phyloP scores from a whole-genome alignment of 2,113 vertebrate genomes.

The Onychorhynchus coronatus region DNA sequence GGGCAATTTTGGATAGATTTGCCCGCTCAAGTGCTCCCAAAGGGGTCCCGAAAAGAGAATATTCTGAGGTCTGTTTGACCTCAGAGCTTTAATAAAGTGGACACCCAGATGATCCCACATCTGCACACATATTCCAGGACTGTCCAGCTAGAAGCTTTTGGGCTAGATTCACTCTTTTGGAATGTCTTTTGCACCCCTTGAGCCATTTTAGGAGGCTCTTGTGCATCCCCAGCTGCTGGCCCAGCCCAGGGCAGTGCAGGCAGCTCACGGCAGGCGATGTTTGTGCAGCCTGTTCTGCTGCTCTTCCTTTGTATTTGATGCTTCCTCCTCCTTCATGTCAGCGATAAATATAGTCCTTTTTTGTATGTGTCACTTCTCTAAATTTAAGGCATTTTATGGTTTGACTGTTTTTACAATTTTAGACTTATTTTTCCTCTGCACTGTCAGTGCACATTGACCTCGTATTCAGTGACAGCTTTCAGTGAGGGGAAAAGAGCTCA shows the following conservation, averaged over 20 bases:
- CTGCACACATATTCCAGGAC: neutral
- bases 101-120: neutral
- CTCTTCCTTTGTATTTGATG: constrained; percentile 31
- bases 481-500: neutral
- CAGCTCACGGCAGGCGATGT: neutral
- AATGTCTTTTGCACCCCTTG: neutral
- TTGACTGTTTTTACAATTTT: neutral
- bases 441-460: neutral
- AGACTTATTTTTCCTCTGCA: neutral
- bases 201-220: neutral
- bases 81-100: neutral
- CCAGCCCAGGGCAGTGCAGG: neutral
- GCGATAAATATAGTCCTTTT: neutral
- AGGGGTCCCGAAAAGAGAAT: neutral
- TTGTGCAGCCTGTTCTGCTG: constrained; percentile 22
- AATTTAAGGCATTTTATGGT: constrained; percentile 15
- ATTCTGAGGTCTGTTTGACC: neutral
- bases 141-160: neutral
- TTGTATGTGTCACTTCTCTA: constrained; percentile 39
- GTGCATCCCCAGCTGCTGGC: neutral
- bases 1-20: neutral
- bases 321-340: constrained; percentile 28
- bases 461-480: neutral
- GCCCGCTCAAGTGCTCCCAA: neutral
- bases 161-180: neutral